phyloP scores from a whole-genome alignment of 2,888 invertebrate genomes.

The Platypus cylindrus region DNA sequence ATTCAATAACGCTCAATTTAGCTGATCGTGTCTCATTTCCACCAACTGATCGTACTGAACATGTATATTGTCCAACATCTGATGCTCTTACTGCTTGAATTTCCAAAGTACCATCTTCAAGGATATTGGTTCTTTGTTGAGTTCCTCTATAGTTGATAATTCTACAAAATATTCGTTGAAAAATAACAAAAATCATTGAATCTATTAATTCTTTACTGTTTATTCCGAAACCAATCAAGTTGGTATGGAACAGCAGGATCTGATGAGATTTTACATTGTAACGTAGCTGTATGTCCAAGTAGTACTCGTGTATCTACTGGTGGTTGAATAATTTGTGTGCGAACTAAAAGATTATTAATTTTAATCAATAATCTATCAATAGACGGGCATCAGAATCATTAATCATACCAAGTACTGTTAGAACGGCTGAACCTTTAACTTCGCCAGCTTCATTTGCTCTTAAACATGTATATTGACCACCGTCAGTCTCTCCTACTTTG shows the following conservation, averaged over 20 bases:
- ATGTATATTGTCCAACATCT: conserved; percentile 90
- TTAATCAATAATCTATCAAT: too few species aligned
- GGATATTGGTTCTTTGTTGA: conserved; percentile 60
- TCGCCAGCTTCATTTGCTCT: conserved; percentile 83
- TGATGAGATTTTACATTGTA: conserved; percentile 89
- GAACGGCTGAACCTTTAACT: conserved; percentile 67
- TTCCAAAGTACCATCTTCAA: conserved; percentile 72
- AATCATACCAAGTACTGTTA: conserved; percentile 67
- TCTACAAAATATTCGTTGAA: conserved; percentile 26
- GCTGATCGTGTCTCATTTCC: conserved; percentile 88
- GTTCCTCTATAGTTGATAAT: conserved; percentile 43
- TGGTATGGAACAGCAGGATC: conserved; percentile 80
- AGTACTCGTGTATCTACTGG: conserved; percentile 86
- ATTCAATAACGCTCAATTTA: conserved; percentile 76
- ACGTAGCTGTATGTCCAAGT: conserved; percentile 81
- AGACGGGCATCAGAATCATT: too few species aligned
- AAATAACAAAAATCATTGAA: background rate
- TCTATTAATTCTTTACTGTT: conserved; percentile 45
- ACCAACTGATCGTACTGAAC: conserved; percentile 77
- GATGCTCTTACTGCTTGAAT: conserved; percentile 80
- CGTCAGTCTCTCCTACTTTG: conserved; percentile 69
- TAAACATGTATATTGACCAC: conserved; percentile 80
- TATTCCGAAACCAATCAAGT: conserved; percentile 80
- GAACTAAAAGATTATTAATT: conserved; percentile 42
- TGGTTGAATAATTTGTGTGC: conserved; percentile 87